phyloP scores from a whole-genome alignment of 2,888 invertebrate genomes.

The Seira ritae region DNA sequence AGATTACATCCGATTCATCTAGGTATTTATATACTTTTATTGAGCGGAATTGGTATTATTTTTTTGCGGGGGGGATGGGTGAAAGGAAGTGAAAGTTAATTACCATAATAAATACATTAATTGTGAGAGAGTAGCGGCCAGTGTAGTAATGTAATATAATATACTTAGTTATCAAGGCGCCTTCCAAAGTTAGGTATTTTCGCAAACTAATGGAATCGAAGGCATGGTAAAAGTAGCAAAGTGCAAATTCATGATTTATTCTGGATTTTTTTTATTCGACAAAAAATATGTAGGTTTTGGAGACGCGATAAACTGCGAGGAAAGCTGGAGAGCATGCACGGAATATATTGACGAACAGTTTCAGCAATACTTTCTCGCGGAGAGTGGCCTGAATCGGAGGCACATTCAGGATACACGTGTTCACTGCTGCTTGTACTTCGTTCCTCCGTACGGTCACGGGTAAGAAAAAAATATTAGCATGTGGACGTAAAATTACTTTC shows the following conservation, averaged over 20 bases:
- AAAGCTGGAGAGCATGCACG: slow-evolving; percentile 94
- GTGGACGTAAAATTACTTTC: slow-evolving; percentile 3
- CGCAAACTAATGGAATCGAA: neutral
- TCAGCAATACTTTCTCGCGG: slow-evolving; percentile 87
- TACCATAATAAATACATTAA: too few species aligned
- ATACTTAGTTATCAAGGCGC: too few species aligned
- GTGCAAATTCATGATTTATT: slow-evolving; percentile 24
- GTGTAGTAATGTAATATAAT: too few species aligned
- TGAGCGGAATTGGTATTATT: too few species aligned
- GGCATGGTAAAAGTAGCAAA: neutral
- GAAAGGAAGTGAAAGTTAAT: too few species aligned
- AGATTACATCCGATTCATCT: too few species aligned
- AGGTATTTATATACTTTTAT: too few species aligned
- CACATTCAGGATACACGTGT: slow-evolving; percentile 97
- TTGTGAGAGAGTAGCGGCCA: too few species aligned
- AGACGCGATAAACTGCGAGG: slow-evolving; percentile 94
- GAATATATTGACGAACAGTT: slow-evolving; percentile 94
- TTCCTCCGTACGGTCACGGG: slow-evolving; percentile 97
- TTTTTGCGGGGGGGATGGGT: too few species aligned
- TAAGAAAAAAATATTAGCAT: slow-evolving; percentile 76
- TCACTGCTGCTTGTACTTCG: slow-evolving; percentile 96
- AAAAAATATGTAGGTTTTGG: slow-evolving; percentile 80
- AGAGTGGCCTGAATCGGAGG: slow-evolving; percentile 94
- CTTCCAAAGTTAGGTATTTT: neutral
- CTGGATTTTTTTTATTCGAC: neutral